These are phyloP conservation scores for Tinea semifulvella DNA, from an alignment of 2,888 invertebrate genomes.

Conservation along the genomic window DNA sequence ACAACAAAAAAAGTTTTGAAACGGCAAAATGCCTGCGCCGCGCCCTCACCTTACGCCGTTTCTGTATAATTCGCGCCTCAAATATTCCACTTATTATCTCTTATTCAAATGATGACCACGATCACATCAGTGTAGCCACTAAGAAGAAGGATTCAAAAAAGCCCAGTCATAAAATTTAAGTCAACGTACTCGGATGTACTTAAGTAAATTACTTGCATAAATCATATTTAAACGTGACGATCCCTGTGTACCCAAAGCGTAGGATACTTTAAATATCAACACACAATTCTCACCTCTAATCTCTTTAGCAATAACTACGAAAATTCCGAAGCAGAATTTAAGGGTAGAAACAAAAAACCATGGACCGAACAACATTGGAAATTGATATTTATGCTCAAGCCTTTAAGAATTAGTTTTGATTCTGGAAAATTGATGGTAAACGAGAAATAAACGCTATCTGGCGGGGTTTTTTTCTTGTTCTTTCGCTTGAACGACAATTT, in stretches of 20 bases:
- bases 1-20: no score
- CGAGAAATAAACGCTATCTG: slow-evolving; percentile 29
- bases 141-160: no score
- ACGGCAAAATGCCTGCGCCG: no score
- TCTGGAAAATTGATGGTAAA: slow-evolving; percentile 10
- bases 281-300: neutral
- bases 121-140: no score
- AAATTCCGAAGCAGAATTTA: neutral
- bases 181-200: no score
- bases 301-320: neutral
- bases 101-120: no score
- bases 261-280: neutral
- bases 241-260: slow-evolving; percentile 3
- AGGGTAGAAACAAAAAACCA: neutral
- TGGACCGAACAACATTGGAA: slow-evolving; percentile 20
- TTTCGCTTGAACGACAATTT: slow-evolving; percentile 27
- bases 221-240: slow-evolving; percentile 65
- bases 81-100: no score
- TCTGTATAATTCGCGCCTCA: no score
- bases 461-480: slow-evolving; percentile 31
- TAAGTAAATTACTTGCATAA: slow-evolving; percentile 65
- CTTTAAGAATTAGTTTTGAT: slow-evolving; percentile 29
- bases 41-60: no score
- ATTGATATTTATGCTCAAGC: slow-evolving; percentile 27
- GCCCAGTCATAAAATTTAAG: no score